These are phyloP conservation scores for Malurus cyaneus DNA, from an alignment of 2,113 vertebrate genomes.

Conservation along the genomic window DNA sequence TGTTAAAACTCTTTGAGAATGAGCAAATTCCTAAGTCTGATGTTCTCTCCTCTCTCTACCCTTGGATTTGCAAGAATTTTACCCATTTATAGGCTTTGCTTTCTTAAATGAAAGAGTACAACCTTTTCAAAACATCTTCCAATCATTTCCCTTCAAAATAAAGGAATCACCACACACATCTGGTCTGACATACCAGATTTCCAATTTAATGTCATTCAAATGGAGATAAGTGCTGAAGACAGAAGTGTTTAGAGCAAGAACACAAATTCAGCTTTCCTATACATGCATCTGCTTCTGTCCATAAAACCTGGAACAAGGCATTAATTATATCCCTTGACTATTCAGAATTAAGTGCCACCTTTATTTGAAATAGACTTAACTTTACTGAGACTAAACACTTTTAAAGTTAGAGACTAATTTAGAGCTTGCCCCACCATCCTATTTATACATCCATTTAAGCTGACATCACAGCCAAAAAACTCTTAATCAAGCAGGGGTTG, in stretches of 20 bases:
- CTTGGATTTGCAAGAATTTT: not conserved
- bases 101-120: not conserved
- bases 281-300: not conserved
- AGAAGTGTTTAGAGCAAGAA: conserved; percentile 1
- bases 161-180: not conserved
- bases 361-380: not conserved
- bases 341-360: not conserved
- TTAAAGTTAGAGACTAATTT: not conserved
- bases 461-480: not conserved
- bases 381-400: not conserved
- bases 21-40: not conserved
- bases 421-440: not conserved
- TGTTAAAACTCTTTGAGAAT: not conserved
- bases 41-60: not conserved
- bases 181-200: not conserved
- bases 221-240: not conserved
- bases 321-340: not conserved
- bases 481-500: not conserved
- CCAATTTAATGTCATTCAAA: conserved; percentile 20
- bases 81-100: not conserved
- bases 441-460: not conserved
- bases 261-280: conserved; percentile 11
- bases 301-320: not conserved
- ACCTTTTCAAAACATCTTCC: not conserved
- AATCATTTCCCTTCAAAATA: not conserved